phyloP scores from a whole-genome alignment of 2,797 vertebrate species.

The Crocidura indochinensis region DNA sequence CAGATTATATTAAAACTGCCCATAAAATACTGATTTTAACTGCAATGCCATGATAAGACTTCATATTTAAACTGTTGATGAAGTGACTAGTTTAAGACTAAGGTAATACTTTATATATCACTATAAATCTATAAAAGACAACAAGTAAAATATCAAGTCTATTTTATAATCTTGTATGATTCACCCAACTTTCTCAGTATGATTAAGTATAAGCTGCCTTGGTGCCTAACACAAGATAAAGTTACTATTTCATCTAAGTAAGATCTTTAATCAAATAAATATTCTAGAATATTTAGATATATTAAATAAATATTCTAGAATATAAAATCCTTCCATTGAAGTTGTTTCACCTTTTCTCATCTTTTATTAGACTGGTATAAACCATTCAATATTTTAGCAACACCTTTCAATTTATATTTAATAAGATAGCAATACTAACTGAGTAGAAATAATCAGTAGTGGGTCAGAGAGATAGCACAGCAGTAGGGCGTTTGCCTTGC shows the following conservation, averaged over 20 bases:
- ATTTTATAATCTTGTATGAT: conserved; percentile 78
- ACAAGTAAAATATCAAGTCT: conserved; percentile 79
- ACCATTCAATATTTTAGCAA: conserved; percentile 31
- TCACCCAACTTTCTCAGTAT: conserved; percentile 79
- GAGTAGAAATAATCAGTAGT: too few relatives aligned
- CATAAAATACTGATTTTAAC: neutral
- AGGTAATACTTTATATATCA: conserved; percentile 54
- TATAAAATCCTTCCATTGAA: conserved; percentile 47
- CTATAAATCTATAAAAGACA: conserved; percentile 73
- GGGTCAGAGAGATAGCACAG: too few relatives aligned
- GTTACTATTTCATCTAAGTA: conserved; percentile 56
- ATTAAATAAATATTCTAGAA: conserved; percentile 71
- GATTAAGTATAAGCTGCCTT: conserved; percentile 74
- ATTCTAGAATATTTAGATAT: too few relatives aligned
- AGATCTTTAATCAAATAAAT: conserved; percentile 76
- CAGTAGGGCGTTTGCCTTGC: too few relatives aligned
- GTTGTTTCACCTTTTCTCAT: conserved; percentile 62
- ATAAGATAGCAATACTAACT: too few relatives aligned
- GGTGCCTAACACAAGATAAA: conserved; percentile 73
- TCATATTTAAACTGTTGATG: conserved; percentile 47
- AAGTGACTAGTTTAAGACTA: conserved; percentile 18
- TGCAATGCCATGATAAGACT: conserved; percentile 38
- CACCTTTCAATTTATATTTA: neutral
- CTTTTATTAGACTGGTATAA: neutral
- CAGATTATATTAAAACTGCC: neutral